Base-by-base conservation (phyloP, 2,797 vertebrate genomes). In the Falco cherrug region DNA sequence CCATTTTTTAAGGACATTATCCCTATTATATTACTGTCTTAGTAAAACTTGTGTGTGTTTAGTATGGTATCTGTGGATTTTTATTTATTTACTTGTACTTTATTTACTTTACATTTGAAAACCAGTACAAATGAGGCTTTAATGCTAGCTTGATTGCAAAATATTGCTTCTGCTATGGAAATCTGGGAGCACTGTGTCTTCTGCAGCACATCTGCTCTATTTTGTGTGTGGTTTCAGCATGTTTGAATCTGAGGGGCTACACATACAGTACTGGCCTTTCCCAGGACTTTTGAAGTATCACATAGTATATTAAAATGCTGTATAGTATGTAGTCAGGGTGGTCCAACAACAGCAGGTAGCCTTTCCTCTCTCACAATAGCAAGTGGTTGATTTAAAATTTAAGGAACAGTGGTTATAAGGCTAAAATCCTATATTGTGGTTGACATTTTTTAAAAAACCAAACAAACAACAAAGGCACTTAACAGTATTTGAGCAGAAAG, bases 351-450 rank as follows among this genome's bases (percentile, higher is more conserved):
- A 25, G 79, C 60, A 93, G 70, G 64, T 94, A 88, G 75, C 63
- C 76, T 60, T 88, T 76, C 22, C 26, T 84, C 51, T 87, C 69
- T 94, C 48, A 73, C 50, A 86, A 56, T 33, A 86, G 57, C 37
- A 91, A 68, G 50, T 84, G 74, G 48, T 83, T 69, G 73, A 82
- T 87, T 93, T 92, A 89, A 97, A 94, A 86, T 89, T 95, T 91
- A 92, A 90, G 69, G 81, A 95, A 84, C 41, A 89, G 81, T 87
- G 28, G 39, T 60, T 89, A 86, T 93, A 94, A 91, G 83, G 24
- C 54, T 51, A 68, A 79, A 43, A 87, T 94, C 63, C 89, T 90
- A n/a, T 82, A 57, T 41, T 84, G 70, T 1, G 33, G 63, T 89
- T 90, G 87, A 81, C 16, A 78, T 31, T 37, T 16, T 24, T 2